A percentile compares a stretch with the other conserved stretches of the same genome.
These are phyloP conservation scores for Cyaniris semiargus DNA, from an alignment of 2,888 invertebrate genomes.

Conservation along the genomic window DNA sequence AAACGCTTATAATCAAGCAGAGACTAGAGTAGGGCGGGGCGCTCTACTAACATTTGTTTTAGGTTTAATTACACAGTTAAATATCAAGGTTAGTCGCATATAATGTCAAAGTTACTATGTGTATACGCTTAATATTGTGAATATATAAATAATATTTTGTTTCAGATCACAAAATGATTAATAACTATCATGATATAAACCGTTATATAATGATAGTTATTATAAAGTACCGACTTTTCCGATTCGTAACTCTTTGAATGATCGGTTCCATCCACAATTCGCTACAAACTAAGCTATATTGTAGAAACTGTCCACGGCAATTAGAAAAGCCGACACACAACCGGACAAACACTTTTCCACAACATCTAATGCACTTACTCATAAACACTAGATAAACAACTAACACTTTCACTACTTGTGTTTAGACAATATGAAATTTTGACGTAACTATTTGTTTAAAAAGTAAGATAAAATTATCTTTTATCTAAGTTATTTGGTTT, in stretches of 20 bases:
- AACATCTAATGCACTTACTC: not conserved
- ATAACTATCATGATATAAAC: too few relatives aligned
- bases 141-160: not conserved
- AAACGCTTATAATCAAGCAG: not conserved
- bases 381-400: not conserved
- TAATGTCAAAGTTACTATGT: not conserved
- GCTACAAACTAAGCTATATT: not conserved
- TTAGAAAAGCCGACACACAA: slow-evolving; percentile 14
- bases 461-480: not conserved
- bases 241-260: not conserved
- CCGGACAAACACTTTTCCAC: slow-evolving; percentile 16
- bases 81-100: slow-evolving; percentile 26
- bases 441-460: not conserved
- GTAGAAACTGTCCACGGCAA: slow-evolving; percentile 17
- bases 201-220: too few relatives aligned
- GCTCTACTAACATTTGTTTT: slow-evolving; percentile 14
- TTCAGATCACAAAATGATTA: too few relatives aligned
- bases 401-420: slow-evolving; percentile 6
- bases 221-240: not conserved
- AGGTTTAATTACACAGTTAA: slow-evolving; percentile 23
- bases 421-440: not conserved
- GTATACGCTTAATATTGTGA: not conserved
- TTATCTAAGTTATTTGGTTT: too few relatives aligned
- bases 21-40: slow-evolving; percentile 1
- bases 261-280: not conserved